Evolutionary conservation across 2,113 vertebrate species (phyloP).

Genomic region (Ahaetulla prasina): DNA sequence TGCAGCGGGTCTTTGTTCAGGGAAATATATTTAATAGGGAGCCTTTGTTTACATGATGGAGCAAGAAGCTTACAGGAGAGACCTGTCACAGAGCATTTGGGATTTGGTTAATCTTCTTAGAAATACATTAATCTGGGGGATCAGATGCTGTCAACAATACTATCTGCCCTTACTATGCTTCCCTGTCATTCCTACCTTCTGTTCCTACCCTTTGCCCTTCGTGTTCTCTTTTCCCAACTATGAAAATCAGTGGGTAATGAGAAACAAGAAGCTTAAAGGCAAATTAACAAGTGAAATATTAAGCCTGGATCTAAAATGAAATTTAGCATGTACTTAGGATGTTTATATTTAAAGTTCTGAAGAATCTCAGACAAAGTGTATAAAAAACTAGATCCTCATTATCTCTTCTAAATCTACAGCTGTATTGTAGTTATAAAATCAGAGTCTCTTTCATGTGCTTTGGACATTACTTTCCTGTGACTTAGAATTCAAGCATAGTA

Average conservation of each 20-base stretch:
- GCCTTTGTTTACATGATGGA: constrained; percentile 56
- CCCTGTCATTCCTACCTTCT: constrained; percentile 39
- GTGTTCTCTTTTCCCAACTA: constrained; percentile 36
- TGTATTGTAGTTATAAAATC: neutral
- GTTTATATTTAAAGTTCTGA: constrained; percentile 46
- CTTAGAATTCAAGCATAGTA: neutral
- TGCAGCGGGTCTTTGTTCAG: constrained; percentile 33
- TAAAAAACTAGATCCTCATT: neutral
- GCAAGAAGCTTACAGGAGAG: constrained; percentile 66
- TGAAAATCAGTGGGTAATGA: constrained; percentile 51
- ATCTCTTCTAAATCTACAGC: neutral
- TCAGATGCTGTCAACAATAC: constrained; percentile 68
- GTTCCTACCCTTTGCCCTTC: constrained; percentile 36
- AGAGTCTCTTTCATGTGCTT: neutral
- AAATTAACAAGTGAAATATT: constrained; percentile 63
- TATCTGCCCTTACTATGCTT: constrained; percentile 47
- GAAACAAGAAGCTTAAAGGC: constrained; percentile 54
- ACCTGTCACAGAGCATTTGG: constrained; percentile 72
- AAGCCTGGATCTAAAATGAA: constrained; percentile 57
- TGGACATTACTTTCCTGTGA: neutral
- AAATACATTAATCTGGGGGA: constrained; percentile 69
- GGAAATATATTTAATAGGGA: constrained; percentile 38
- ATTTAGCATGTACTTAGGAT: constrained; percentile 40
- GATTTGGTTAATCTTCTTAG: constrained; percentile 77
- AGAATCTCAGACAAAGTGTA: constrained; percentile 39